Conservation (phyloP, 2,113 vertebrate species). For the Chitala chitala region DNA sequence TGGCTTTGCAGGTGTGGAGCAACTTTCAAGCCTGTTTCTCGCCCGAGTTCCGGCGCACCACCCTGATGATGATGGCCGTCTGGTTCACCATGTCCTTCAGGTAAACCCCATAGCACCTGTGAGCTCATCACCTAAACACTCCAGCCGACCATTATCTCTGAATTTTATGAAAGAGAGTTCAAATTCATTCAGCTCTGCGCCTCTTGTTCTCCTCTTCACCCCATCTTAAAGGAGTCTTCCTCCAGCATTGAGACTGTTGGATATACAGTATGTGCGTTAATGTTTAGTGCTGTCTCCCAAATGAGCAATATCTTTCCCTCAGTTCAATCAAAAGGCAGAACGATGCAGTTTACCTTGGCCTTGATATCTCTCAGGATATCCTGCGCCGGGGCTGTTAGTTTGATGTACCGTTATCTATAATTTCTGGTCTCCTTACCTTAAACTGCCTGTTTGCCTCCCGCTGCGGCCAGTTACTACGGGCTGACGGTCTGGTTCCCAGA, state of each 20-base stretch:
- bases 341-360: neutral
- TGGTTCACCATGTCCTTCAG: slow-evolving; percentile 99
- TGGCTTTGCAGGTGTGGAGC: slow-evolving; percentile 73
- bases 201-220: too few relatives aligned
- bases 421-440: neutral
- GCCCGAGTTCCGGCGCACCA: slow-evolving; percentile 82
- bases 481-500: slow-evolving; percentile 96
- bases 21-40: slow-evolving; percentile 83
- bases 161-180: too few relatives aligned
- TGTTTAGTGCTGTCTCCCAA: neutral
- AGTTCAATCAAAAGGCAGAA: too few relatives aligned
- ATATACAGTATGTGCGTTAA: neutral
- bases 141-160: neutral
- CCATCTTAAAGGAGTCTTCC: too few relatives aligned
- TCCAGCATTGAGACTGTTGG: too few relatives aligned
- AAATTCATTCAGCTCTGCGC: too few relatives aligned
- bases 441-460: neutral
- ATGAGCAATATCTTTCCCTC: neutral
- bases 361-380: too few relatives aligned
- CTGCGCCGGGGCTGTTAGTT: too few relatives aligned
- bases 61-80: slow-evolving; percentile 95
- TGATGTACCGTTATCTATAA: too few relatives aligned
- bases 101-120: slow-evolving; percentile 47
- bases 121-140: neutral
- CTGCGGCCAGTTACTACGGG: slow-evolving; percentile 82